Base-by-base conservation (phyloP, 1,140 invertebrate genomes). In the Cydia fagiglandana region DNA sequence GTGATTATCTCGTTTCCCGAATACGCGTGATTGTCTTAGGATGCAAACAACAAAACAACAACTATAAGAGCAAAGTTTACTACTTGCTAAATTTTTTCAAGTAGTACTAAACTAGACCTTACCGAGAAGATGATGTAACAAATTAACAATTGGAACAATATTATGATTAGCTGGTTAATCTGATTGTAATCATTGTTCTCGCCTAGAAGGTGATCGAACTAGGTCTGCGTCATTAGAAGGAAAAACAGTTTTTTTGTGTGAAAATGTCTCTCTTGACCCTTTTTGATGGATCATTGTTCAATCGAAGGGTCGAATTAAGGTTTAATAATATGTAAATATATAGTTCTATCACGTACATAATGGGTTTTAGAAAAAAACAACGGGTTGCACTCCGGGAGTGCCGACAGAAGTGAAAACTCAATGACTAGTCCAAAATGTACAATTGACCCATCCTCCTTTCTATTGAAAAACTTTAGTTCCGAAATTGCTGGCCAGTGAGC, bases 111-210 rank as follows among this genome's bases (percentile, higher is more conserved):
- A 6, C 6, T 61, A 61, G 53, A 61, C 20, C 20, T 61, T 61
- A 61, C 56, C 56, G 20, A 61, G 56, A 61, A 61, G 56, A 61
- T 61, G 56, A 61, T 61, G 56, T 61, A 61, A 61, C 20, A 61
- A 61, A 24, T 61, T 24, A 61, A 20, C 56, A 61, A 61, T 61
- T 61, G 17, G 9, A 61, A 61, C 56, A 9, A 61, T n/a, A 61
- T 61, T 61, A 61, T 24, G 6, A 61, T 61, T 20, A 4, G 20
- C 20, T 12, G 20, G 24, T 61, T 24, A 61, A 61, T 15, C 24
- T 38, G 17, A n/a, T 66, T 34, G 2, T 38, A 66, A 66, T 66
- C 30, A 38, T 66, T 66, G 64, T 66, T 66, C 28, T 34, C 12
- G 64, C 0, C 30, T 38, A 38, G 30, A 66, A 66, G 64, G 12